Evolutionary conservation across 2,113 vertebrate species (phyloP), one percentile per base, ranked within the genome.

Genomic region (Axis porcinus): DNA sequence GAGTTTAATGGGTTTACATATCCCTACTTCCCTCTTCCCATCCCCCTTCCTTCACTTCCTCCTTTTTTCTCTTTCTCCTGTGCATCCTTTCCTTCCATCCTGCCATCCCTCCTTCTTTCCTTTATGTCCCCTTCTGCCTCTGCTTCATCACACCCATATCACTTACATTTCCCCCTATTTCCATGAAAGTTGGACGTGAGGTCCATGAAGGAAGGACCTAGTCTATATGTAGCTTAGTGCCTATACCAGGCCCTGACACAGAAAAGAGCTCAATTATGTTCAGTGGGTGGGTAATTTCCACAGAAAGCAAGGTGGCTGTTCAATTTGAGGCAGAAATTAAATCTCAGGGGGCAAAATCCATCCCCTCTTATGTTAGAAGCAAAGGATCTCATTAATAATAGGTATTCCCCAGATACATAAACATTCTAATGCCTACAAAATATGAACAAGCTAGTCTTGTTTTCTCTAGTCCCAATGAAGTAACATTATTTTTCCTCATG

Each of bases 111-210:
- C 43, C 19, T 28, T 8, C 30, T 15, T 28, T n/a, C 16, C 14
- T 5, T 1, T 16, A 6, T 45, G 28, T n/a, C 11, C 23, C 45
- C 12, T 47, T 8, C 8, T 25, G 5, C 7, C 7, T 12, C 2
- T 23, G 2, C 12, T 33, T 40, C 55, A 23, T 93, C 12, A 76
- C 9, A 64, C 8, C 45, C 4, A 1, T 62, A 36, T 36, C 15
- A 52, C 36, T 40, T 78, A 45, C 33, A 5, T 74, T 27, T 58
- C 58, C 45, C 47, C 27, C 33, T 74, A 12, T 2, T 87, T 87
- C 45, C 14, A 62, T 12, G 13, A 58, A 94, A 76, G 7, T 0
- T 89, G 3, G 16, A 36, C 5, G 3, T 7, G 13, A 86, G 78
- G 11, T 4, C 28, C 5, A 6, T 11, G 8, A 92, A 84, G 14